A percentile compares a stretch with the other conserved stretches of the same genome.
phyloP scores from a whole-genome alignment of 2,888 invertebrate species.

The Torymus aiolomorphi region DNA sequence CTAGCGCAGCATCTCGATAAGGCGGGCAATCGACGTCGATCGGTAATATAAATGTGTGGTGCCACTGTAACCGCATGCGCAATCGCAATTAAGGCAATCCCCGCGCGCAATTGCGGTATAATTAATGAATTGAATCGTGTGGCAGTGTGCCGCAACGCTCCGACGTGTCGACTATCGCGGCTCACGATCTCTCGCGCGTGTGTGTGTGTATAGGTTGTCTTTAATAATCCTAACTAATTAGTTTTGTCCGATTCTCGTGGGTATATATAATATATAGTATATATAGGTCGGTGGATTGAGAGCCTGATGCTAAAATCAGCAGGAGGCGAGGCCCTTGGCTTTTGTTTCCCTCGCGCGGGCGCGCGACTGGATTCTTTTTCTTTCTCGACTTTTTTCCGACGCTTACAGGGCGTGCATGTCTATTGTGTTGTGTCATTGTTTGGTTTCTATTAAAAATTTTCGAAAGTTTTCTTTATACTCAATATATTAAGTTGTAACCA shows the following conservation, averaged over 20 bases:
- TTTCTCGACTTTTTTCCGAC: background rate
- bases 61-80: conserved; percentile 61
- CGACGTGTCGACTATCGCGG: conserved; percentile 64
- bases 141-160: conserved; percentile 61
- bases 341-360: background rate
- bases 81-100: conserved; percentile 70
- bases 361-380: background rate
- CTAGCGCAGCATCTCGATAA: conserved; percentile 41
- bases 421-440: too few species aligned
- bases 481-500: too few species aligned
- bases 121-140: conserved; percentile 70
- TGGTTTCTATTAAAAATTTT: too few species aligned
- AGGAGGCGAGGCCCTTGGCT: conserved; percentile 4
- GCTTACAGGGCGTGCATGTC: background rate
- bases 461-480: too few species aligned
- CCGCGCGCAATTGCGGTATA: conserved; percentile 67
- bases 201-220: conserved; percentile 22
- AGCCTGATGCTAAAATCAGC: conserved; percentile 22
- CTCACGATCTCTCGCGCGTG: conserved; percentile 62
- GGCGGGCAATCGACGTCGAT: conserved; percentile 39
- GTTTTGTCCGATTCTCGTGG: conserved; percentile 14
- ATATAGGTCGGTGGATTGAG: conserved; percentile 7
- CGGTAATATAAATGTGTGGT: conserved; percentile 54
- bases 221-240: conserved; percentile 52
- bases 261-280: too few species aligned